Percentiles rank a stretch among this genome's conserved stretches.
Evolutionary conservation across 2,113 vertebrate species (phyloP).

Genomic region (Nothoprocta pentlandii): DNA sequence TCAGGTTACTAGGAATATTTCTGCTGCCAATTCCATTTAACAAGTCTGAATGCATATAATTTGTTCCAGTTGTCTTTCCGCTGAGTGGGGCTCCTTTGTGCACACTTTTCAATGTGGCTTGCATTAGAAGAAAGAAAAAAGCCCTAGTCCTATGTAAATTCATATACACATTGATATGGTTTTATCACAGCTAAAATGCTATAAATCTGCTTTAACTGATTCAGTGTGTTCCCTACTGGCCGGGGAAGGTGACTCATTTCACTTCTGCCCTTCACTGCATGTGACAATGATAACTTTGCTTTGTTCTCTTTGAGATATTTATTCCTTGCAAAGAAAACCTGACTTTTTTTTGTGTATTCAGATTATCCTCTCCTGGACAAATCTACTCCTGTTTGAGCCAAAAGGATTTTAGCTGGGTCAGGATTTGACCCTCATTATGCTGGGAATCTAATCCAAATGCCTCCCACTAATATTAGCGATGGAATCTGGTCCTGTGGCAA

Average conservation of each 20-base stretch:
- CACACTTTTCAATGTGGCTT: slow-evolving; percentile 76
- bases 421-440: slow-evolving; percentile 35
- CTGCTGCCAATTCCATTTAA: slow-evolving; percentile 80
- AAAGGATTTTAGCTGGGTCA: slow-evolving; percentile 33
- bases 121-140: slow-evolving; percentile 61
- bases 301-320: background rate
- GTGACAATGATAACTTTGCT: slow-evolving; percentile 1
- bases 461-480: background rate
- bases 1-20: slow-evolving; percentile 76
- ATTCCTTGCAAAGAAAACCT: slow-evolving; percentile 1
- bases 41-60: slow-evolving; percentile 80
- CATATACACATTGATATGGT: slow-evolving; percentile 53
- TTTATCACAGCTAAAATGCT: slow-evolving; percentile 68
- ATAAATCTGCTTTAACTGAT: slow-evolving; percentile 57
- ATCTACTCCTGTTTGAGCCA: background rate
- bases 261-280: slow-evolving; percentile 10
- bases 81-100: slow-evolving; percentile 59
- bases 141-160: slow-evolving; percentile 17
- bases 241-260: slow-evolving; percentile 35
- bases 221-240: slow-evolving; percentile 33
- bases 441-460: slow-evolving; percentile 44
- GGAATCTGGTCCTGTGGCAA: slow-evolving; percentile 44
- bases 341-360: background rate
- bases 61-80: slow-evolving; percentile 79
- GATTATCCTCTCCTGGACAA: slow-evolving; percentile 8